Evolutionary conservation across 2,113 vertebrate species (phyloP).

Genomic region (Anguilla rostrata): DNA sequence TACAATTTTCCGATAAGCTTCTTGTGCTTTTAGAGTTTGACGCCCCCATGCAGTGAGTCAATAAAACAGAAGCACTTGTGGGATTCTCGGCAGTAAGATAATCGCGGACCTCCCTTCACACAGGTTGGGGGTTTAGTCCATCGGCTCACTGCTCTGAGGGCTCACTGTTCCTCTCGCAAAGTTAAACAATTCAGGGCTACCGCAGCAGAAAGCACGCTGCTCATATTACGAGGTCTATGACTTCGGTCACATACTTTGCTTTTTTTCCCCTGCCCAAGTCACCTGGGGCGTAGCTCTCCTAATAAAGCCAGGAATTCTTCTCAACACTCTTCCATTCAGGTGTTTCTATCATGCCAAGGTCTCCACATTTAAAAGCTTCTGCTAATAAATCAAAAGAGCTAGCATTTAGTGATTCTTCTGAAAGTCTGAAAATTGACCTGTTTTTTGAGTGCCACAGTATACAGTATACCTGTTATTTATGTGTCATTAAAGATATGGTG

Average conservation of each 20-base stretch:
- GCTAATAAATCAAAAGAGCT: neutral
- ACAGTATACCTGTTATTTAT: too few species aligned
- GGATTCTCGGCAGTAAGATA: neutral
- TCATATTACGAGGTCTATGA: slow-evolving; percentile 56
- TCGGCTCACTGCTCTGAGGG: neutral
- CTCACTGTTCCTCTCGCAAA: slow-evolving; percentile 22
- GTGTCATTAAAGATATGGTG: too few species aligned
- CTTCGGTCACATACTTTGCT: slow-evolving; percentile 53
- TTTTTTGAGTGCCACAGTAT: neutral
- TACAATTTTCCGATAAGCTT: neutral
- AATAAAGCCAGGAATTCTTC: slow-evolving; percentile 42
- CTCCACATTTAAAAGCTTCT: neutral
- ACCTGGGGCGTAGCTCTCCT: slow-evolving; percentile 31
- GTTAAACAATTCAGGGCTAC: slow-evolving; percentile 24
- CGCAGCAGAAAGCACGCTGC: slow-evolving; percentile 40
- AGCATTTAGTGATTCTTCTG: neutral
- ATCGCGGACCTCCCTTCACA: neutral
- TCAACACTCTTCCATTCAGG: slow-evolving; percentile 19
- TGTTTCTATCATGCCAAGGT: neutral
- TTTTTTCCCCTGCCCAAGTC: slow-evolving; percentile 32
- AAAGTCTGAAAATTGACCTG: too few species aligned
- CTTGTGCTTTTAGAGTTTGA: neutral
- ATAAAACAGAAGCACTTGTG: neutral
- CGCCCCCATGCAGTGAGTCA: neutral
- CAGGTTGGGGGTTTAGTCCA: slow-evolving; percentile 23